Evolutionary conservation across 2,797 vertebrate species (phyloP), one percentile per base, ranked within the genome.

Genomic region (Podargus strigoides): DNA sequence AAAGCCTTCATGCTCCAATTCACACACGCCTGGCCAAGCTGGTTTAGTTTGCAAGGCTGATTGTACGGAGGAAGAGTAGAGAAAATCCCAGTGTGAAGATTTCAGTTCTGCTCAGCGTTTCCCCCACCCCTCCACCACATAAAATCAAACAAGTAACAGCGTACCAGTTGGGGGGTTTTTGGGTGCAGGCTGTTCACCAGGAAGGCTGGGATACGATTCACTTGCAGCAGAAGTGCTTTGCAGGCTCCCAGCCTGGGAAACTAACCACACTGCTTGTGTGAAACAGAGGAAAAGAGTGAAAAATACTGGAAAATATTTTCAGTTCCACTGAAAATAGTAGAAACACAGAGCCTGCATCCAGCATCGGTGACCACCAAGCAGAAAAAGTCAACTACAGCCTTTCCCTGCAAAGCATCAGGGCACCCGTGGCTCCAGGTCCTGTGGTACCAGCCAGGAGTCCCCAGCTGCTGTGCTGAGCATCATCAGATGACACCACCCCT

Each of bases 391-490:
- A 1, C 21, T 12, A 5, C 42, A 70, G 50, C 83, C 47, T 66
- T 21, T n/a, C 36, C 64, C 60, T 55, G 22, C 28, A 37, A 12
- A 53, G 20, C 12, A 2, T 4, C 34, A 6, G 39, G 5, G 16
- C 47, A 59, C 8, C 6, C 2, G 1, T 3, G 9, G 7, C 28
- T 46, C 87, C 50, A 39, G 26, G 44, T 49, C 14, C 77, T 39
- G 34, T 32, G 8, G 0, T 0, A 58, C 5, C 52, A 4, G 8
- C 34, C 63, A 39, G 42, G 59, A 26, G 17, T 2, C 14, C 30
- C 26, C 1, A 2, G 0, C 7, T 8, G 30, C 18, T 24, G 19
- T 9, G 32, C 34, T 60, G 37, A 84, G 58, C 6, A 22, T 30
- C 78, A n/a, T 52, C 15, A 47, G 52, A 39, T 39, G 34, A 91